Evolutionary conservation across 2,888 invertebrate species (phyloP).

Genomic region (Diadegma fenestrale): DNA sequence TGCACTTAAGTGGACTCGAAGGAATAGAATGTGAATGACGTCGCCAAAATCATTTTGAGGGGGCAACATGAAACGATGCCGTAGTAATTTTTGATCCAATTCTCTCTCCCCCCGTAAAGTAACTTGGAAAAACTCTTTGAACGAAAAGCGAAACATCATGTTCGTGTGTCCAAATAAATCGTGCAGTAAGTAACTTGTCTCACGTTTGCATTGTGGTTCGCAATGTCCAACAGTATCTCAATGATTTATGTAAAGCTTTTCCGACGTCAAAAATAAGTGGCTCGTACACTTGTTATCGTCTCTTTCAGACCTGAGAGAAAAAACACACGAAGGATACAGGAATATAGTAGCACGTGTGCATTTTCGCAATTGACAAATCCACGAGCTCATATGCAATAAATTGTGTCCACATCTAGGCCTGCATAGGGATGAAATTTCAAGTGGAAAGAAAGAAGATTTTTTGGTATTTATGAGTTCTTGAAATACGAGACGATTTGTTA

Average conservation of each 20-base stretch:
- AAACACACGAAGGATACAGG: not conserved
- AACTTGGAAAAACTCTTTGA: not conserved
- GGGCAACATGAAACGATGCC: too few relatives aligned
- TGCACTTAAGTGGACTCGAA: too few relatives aligned
- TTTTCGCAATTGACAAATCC: constrained; percentile 82
- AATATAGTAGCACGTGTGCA: constrained; percentile 4
- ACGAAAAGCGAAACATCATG: not conserved
- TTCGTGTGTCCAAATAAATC: constrained; percentile 6
- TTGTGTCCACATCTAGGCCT: constrained; percentile 73
- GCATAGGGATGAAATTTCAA: constrained; percentile 48
- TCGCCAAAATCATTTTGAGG: too few relatives aligned
- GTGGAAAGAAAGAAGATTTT: constrained; percentile 67
- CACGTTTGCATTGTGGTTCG: constrained; percentile 22
- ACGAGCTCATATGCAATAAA: constrained; percentile 84
- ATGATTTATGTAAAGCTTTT: constrained; percentile 75
- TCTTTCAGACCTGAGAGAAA: not conserved
- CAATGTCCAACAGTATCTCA: constrained; percentile 27
- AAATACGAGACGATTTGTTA: constrained; percentile 67
- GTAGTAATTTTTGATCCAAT: too few relatives aligned
- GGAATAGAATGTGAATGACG: too few relatives aligned
- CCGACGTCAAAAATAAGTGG: constrained; percentile 73
- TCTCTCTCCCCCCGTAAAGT: not conserved
- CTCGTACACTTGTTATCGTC: constrained; percentile 43
- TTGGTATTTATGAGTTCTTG: constrained; percentile 77
- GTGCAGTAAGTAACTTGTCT: constrained; percentile 27